Base-by-base conservation (phyloP, 2,888 invertebrate species). In the Laothoe populi region DNA sequence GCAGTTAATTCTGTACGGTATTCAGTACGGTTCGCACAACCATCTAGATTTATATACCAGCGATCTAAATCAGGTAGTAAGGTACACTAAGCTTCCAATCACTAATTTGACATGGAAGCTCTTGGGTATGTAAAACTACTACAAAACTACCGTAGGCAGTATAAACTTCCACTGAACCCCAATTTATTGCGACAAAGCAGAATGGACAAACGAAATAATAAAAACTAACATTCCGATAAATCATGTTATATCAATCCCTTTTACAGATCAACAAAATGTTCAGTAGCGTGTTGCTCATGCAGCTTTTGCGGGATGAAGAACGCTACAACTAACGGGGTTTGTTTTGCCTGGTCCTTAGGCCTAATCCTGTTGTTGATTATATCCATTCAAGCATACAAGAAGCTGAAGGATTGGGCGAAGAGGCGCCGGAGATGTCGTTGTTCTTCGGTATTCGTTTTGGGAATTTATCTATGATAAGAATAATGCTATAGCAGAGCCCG, bases 401-500 rank as follows among this genome's bases (percentile, higher is more conserved):
- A 53, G 35, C 16, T 53, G 19, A 53, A 31, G 19, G 26, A 11
- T 10, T 53, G 53, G 53, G 53, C 31, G 16, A 53, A 19, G 31
- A 53, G 53, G 11, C 53, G 31, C 2, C 31, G 53, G 13, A 19
- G 35, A 3, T 53, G 31, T 10, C 4, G 10, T 19, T 31, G 31
- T 35, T 53, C 16, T 53, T 4, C 16, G 53, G 53, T 53, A 49
- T 16, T 11, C 11, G 10, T 11, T 10, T 53, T 19, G 3, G 10
- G 19, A 16, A n/a, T n/a, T n/a, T n/a, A n/a, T n/a, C n/a, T n/a
- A n/a, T 11, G 0, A 38, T 13, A 40, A 1, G 3, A 26, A 3
- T 26, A 26, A 26, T 26, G 7, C 26, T 4, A 26, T 26, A 26
- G n/a, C n/a, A n/a, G n/a, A n/a, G n/a, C n/a, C n/a, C n/a, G n/a